These are phyloP conservation scores for Drosophila suboccidentalis DNA, from an alignment of 2,888 invertebrate genomes.

Conservation along the genomic window DNA sequence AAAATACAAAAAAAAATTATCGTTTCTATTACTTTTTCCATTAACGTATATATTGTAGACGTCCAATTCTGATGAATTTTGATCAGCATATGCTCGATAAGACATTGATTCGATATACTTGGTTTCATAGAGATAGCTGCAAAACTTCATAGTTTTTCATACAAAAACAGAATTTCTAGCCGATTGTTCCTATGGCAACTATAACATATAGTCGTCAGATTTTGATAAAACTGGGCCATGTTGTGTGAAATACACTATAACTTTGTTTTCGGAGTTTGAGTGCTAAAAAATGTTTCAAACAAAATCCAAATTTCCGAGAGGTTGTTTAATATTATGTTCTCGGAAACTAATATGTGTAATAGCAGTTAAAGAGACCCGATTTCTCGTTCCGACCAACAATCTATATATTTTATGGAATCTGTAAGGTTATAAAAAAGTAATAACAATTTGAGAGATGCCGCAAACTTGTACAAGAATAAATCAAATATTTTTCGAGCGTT, in stretches of 20 bases:
- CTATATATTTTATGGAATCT: neutral
- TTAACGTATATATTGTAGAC: neutral
- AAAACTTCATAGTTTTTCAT: neutral
- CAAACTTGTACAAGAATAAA: slow-evolving; percentile 31
- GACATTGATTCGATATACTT: neutral
- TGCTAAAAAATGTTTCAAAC: too few species aligned
- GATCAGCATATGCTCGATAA: too few species aligned
- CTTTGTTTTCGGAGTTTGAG: neutral
- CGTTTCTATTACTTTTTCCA: too few species aligned
- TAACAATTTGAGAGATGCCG: slow-evolving; percentile 15
- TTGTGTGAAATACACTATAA: neutral
- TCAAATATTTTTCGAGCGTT: slow-evolving; percentile 65
- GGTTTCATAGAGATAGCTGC: neutral
- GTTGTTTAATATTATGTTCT: neutral
- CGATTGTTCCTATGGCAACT: neutral
- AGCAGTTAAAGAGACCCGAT: too few species aligned
- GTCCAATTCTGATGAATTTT: neutral
- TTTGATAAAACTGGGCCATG: neutral
- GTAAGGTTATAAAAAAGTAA: neutral
- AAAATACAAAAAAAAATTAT: too few species aligned
- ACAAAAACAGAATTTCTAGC: neutral
- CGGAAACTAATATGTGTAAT: too few species aligned
- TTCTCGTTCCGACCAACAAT: neutral
- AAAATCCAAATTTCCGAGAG: too few species aligned
- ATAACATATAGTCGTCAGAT: neutral